Evolutionary conservation across 1,140 invertebrate genomes (phyloP), one percentile per base, ranked within the genome.

Genomic region (Drosophila virilis): DNA sequence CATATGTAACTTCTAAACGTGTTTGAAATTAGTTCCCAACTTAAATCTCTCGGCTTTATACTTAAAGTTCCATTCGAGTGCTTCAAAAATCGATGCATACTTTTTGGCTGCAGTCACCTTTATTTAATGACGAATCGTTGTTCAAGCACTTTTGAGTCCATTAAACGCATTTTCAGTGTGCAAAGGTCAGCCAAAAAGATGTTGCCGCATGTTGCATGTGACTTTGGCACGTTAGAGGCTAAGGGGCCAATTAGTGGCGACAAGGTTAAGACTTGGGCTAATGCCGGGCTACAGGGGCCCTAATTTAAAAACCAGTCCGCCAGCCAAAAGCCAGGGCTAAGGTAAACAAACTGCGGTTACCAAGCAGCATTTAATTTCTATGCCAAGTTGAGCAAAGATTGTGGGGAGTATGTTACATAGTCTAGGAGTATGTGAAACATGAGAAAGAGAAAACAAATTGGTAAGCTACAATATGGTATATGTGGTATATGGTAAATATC

Each of bases 221-320:
- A 88, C 72, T 82, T 79, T 88, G 69, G 52, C 76, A 74, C 45
- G 59, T 74, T 69, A 70, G 42, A 37, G 58, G 79, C 52, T 48
- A 48, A 51, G 71, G 54, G 48, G 54, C 80, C 82, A 88, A 89
- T 89, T 89, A 80, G 76, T 84, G 73, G 83, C 83, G 79, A 89
- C 83, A 88, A 88, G 83, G 83, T 84, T 89, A 88, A 80, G 79
- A 74, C 48, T 67, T 17, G 12, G 64, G 68, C 79, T 70, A 78
- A 86, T 78, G 59, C 68, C 67, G 57, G 40, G 17, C 37, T 22
- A 60, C 62, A 50, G 52, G 54, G 42, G 45, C 52, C 45, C 43
- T 60, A 50, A 62, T 64, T 65, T 64, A 65, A 70, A 68, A 51
- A 17, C 10, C 15, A 40, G 40, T 22, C 28, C 46, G 35, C 13